Evolutionary conservation across 1,140 invertebrate genomes (phyloP), one percentile per base, ranked within the genome.

Genomic region (Megathymus violae): DNA sequence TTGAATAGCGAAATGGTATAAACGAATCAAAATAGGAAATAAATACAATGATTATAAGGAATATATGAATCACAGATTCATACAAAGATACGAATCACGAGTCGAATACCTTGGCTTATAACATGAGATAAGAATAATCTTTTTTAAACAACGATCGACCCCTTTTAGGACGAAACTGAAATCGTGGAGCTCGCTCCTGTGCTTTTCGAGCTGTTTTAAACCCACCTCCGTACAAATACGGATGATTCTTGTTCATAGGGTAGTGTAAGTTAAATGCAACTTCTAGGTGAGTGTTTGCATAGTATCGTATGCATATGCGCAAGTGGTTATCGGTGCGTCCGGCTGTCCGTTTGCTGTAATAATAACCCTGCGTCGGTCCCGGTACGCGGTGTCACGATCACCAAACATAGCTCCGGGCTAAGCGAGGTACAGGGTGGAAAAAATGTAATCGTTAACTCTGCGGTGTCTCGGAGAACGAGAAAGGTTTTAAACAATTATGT

Each of bases 271-370:
- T 61, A 61, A 38, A 54, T 54, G 22, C 44, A 52, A 13, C 52
- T 50, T 52, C 50, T 41, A 54, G 50, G 62, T 41, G 48, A 71
- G 69, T 86, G 81, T 89, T 87, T 84, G 82, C 82, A 79, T 63
- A 84, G 80, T 82, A 78, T 83, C 78, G 76, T 68, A 75, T 85
- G 82, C 75, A 82, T 85, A 84, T 85, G 77, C 76, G 69, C 78
- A 82, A 85, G 79, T 78, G 74, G 84, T 88, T 85, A 86, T 82
- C 80, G 73, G 66, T 64, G 59, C 74, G 82, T 80, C 73, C 70
- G 74, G 78, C 68, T 71, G 76, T 78, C 64, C 72, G 85, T 87
- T 87, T 87, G 76, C 81, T 86, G 82, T 87, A 89, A 89, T 80
- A 89, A 89, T 89, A 86, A 86, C 74, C 78, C 71, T 74, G 72